Base-by-base conservation (phyloP, 1,140 invertebrate genomes). In the Eumeta japonica region DNA sequence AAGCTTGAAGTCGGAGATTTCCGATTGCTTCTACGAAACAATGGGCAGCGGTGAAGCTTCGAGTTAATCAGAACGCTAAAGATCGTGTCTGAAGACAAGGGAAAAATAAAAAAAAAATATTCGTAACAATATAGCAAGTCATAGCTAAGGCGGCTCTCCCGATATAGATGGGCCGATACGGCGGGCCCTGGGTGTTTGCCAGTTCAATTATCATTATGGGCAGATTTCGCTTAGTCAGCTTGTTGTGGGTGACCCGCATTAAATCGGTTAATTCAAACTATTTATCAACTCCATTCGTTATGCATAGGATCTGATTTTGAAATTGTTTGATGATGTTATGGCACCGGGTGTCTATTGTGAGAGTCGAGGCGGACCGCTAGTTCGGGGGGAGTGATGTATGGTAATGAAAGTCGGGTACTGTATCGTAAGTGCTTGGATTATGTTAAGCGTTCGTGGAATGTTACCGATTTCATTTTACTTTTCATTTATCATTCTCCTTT, bases 211-310 rank as follows among this genome's bases (percentile, higher is more conserved):
- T 74, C 70, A 74, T 74, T 70, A 73, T 55, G 52, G 58, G 50
- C 41, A 46, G 52, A 68, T 59, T 62, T 50, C 48, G 70, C 45
- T 55, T 41, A 61, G 63, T 74, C 70, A 74, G 55, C 50, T 43
- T 66, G 59, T 52, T 58, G 51, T 66, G 66, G 62, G 64, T 71
- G 70, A 71, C 70, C 66, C 70, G 64, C 62, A 71, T 71, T 74
- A 71, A 71, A 74, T 74, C 70, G 70, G 68, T 74, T 70, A 74
- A 74, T 74, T 74, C 62, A 70, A 73, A 71, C 64, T 74, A 74
- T 74, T 74, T 74, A 74, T 74, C 70, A 66, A 66, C 55, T 65
- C 57, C 50, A 70, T 73, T 66, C 65, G 65, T 70, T 71, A 73
- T 73, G 64, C 68, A 71, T 67, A 71, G 64, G 65, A 73, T 74